Conservation (phyloP, 2,113 vertebrate species). For the Brachypodius melanocephalos region DNA sequence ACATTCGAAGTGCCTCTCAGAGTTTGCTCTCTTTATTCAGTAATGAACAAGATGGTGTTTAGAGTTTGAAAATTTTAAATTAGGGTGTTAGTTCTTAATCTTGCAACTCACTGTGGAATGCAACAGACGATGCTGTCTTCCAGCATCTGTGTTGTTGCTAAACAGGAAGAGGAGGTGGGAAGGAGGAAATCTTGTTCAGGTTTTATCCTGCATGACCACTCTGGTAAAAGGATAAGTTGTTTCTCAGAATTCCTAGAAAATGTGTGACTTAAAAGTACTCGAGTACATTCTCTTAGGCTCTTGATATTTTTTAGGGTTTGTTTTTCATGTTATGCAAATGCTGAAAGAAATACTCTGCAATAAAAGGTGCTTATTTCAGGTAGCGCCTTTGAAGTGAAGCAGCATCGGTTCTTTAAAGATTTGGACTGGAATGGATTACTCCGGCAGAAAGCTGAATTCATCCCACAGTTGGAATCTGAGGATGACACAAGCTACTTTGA, state of each 20-base stretch:
- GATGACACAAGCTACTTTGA: conserved; percentile 99
- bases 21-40: background rate
- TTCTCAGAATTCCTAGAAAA: conserved; percentile 20
- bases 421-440: conserved; percentile 97
- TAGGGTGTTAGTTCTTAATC: background rate
- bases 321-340: background rate
- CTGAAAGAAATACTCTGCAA: background rate
- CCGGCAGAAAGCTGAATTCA: conserved; percentile 98
- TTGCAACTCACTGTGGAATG: background rate
- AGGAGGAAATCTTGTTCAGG: background rate
- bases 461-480: conserved; percentile 95
- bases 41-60: background rate
- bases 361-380: conserved; percentile 73
- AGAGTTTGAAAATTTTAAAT: conserved; percentile 15
- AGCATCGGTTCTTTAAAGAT: conserved; percentile 90
- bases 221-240: background rate
- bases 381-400: conserved; percentile 92
- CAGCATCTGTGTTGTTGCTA: background rate
- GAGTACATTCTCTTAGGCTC: background rate
- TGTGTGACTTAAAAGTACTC: background rate
- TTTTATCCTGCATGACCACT: background rate
- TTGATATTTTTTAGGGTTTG: background rate
- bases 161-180: background rate
- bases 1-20: background rate
- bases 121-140: background rate